Conservation (phyloP, 1,140 invertebrate species). For the Drosophila bipectinata region DNA sequence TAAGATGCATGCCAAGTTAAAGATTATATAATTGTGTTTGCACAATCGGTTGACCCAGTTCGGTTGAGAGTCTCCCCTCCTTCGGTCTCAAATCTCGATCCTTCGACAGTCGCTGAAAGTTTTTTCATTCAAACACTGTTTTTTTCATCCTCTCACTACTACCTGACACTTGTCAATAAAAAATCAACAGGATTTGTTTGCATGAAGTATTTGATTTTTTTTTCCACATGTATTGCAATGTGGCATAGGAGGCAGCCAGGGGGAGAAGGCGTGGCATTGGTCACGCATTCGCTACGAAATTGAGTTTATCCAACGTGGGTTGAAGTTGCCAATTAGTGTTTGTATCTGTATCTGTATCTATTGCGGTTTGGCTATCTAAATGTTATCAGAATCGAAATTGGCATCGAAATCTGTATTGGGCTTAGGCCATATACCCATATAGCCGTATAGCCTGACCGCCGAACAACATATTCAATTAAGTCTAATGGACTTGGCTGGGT, state of each 20-base stretch:
- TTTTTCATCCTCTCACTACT: constrained; percentile 1
- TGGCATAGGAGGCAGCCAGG: neutral
- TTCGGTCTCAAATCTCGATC: neutral
- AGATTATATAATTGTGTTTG: constrained; percentile 53
- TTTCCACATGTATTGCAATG: constrained; percentile 12
- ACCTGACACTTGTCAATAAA: constrained; percentile 61
- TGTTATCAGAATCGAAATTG: constrained; percentile 43
- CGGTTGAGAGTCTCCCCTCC: constrained; percentile 1
- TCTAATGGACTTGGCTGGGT: constrained; percentile 68
- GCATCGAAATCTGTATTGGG: constrained; percentile 26
- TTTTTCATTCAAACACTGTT: constrained; percentile 21
- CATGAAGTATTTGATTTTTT: constrained; percentile 39
- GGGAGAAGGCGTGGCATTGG: constrained; percentile 1
- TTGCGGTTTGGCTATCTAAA: constrained; percentile 37
- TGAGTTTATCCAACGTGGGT: constrained; percentile 29
- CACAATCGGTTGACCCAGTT: constrained; percentile 47
- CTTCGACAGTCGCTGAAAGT: constrained; percentile 8
- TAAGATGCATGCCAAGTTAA: constrained; percentile 44
- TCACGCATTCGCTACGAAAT: constrained; percentile 31
- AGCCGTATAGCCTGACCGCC: constrained; percentile 18
- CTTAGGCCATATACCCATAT: constrained; percentile 22
- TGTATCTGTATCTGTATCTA: constrained; percentile 29
- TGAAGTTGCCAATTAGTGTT: constrained; percentile 57
- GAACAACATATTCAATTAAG: constrained; percentile 79
- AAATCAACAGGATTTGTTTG: constrained; percentile 35